phyloP scores from a whole-genome alignment of 1,140 invertebrate genomes.

The Dysdera silvatica region DNA sequence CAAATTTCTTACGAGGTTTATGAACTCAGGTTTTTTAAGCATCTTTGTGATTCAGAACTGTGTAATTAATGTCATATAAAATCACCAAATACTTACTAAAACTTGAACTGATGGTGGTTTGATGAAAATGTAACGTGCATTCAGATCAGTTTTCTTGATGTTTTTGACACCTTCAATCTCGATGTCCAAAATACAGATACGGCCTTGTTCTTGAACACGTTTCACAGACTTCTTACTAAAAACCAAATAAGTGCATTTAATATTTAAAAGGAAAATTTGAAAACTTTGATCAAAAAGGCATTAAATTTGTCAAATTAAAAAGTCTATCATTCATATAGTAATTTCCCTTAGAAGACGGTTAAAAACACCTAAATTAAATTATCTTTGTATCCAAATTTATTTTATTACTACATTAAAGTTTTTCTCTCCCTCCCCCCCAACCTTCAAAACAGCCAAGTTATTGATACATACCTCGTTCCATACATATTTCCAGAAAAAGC shows the following conservation, averaged over 20 bases:
- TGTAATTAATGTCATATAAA: neutral
- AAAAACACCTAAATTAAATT: too few relatives aligned
- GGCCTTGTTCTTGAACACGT: slow-evolving; percentile 65
- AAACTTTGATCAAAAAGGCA: neutral
- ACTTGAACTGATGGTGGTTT: slow-evolving; percentile 78
- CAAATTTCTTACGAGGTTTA: too few relatives aligned
- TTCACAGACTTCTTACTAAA: slow-evolving; percentile 77
- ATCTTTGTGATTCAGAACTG: too few relatives aligned
- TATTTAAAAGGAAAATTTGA: slow-evolving; percentile 2
- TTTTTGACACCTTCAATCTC: slow-evolving; percentile 93
- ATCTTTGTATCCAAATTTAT: too few relatives aligned
- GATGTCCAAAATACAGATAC: slow-evolving; percentile 90
- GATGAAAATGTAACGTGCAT: slow-evolving; percentile 83
- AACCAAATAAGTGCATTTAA: slow-evolving; percentile 30
- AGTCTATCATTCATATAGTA: too few relatives aligned
- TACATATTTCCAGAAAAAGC: slow-evolving; percentile 89
- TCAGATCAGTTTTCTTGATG: slow-evolving; percentile 72
- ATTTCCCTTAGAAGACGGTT: too few relatives aligned
- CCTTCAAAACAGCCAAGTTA: too few relatives aligned
- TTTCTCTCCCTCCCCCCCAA: too few relatives aligned
- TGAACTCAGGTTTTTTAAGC: too few relatives aligned
- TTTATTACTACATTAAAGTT: too few relatives aligned
- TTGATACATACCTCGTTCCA: slow-evolving; percentile 71
- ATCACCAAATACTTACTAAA: slow-evolving; percentile 36
- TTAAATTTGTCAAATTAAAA: too few relatives aligned